Base-by-base conservation (phyloP, 2,797 vertebrate species). In the Lagorchestes hirsutus region DNA sequence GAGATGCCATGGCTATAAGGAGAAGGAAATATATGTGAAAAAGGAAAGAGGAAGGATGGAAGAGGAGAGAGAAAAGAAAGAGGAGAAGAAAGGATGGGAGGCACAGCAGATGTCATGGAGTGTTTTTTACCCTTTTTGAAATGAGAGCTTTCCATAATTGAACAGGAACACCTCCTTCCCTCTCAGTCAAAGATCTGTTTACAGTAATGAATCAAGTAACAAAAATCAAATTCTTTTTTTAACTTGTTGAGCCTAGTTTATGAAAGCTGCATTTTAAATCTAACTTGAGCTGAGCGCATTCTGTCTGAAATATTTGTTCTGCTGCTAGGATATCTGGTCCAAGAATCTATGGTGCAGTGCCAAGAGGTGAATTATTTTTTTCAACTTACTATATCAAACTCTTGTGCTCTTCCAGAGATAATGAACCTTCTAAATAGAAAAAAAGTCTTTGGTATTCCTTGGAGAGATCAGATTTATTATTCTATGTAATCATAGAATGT, bases 261-360 rank as follows among this genome's bases (percentile, higher is more conserved):
- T 95, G 95, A 94, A 96, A 82, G 91, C 50, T 18, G 54, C 34
- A n/a, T 91, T 92, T 95, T 94, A 46, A 93, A 54, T 94, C 95
- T 92, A 90, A 67, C 54, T 87, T 92, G 92, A 22, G 52, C 54
- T 12, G 55, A n/a, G 3, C 0, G 74, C 93, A 8, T 11, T 59
- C 27, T 67, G 31, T 95, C 93, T 59, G 87, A 31, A 67, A 29
- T 92, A 94, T 94, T 90, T 52, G 28, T 74, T 0, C 5, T 54
- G 18, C 1, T 10, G 95, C 95, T n/a, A 92, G n/a, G 29, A 93
- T 94, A 50, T 27, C 24, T 90, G 57, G 62, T 67, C 82, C 93
- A 95, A 95, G 93, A 58, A 96, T 87, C 40, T 50, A 3, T 87
- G 74, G 40, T 10, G 8, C 50, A 28, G 40, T 24, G 74, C 74